Base-by-base conservation (phyloP, 2,888 invertebrate species). In the Pheosia tremula region DNA sequence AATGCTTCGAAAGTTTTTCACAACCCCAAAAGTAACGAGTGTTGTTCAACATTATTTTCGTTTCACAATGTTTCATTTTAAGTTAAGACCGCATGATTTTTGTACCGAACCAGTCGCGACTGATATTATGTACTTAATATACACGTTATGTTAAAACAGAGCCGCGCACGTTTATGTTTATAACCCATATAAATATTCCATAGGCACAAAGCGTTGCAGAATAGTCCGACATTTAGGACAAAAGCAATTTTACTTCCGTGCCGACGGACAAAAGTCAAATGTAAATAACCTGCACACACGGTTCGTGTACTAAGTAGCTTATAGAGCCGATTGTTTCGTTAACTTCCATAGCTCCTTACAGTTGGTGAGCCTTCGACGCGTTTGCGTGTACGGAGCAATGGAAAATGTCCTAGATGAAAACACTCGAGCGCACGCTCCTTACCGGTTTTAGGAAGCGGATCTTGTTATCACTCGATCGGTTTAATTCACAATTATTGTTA, bases 251-350 rank as follows among this genome's bases (percentile, higher is more conserved):
- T 80, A 90, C 93, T 93, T 93, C 93, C 93, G 92, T 78, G 77
- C 81, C 77, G 79, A 78, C 84, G 87, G 80, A 85, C 85, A 85
- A 92, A 93, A 93, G 93, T 92, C 92, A 92, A 90, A 91, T 91
- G 92, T 93, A 90, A 93, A 93, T 84, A 93, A 93, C 93, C 91
- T 92, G 85, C 86, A 84, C 82, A 75, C 78, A 77, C 79, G 80
- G 78, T 74, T 73, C 82, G 79, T 78, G 81, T 82, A 85, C 82
- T 81, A 83, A 80, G 80, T 80, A 79, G 82, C 69, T 77, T 78
- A 81, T 83, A 81, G 73, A 76, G 74, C 73, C 72, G 76, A 80
- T 80, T 78, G 74, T 78, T 77, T 73, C 79, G 72, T 63, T 66
- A 68, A 66, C 70, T 69, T 81, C 79, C 84, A 87, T 81, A 73